Evolutionary conservation across 2,888 invertebrate species (phyloP).

Genomic region (Pseudococcus longispinus): DNA sequence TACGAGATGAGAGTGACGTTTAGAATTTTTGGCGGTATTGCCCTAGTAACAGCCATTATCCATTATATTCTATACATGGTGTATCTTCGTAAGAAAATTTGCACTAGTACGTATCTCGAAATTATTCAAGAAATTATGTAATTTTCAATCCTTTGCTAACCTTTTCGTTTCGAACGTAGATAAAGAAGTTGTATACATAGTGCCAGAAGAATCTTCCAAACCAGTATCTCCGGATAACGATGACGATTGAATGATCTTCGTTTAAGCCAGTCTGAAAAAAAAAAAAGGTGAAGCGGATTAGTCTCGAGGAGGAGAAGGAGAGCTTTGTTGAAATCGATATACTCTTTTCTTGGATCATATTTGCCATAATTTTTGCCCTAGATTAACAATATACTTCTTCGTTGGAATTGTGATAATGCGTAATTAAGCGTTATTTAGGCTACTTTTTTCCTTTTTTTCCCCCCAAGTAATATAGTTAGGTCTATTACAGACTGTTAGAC

Average conservation of each 20-base stretch:
- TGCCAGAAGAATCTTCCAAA: conserved; percentile 52
- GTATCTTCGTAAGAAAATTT: conserved; percentile 42
- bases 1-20: conserved; percentile 35
- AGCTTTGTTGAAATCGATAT: neutral
- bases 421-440: conserved; percentile 26
- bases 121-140: neutral
- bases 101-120: conserved; percentile 28
- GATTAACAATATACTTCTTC: neutral
- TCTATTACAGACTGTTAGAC: conserved; percentile 3
- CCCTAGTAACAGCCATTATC: neutral
- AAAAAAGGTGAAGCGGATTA: neutral
- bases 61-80: conserved; percentile 41
- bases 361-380: conserved; percentile 4
- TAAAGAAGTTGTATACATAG: conserved; percentile 47
- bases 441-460: neutral
- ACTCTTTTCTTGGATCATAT: conserved; percentile 33
- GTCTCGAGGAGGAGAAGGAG: neutral
- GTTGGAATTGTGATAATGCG: conserved; percentile 33
- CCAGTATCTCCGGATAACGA: conserved; percentile 35
- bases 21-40: conserved; percentile 49
- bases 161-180: neutral
- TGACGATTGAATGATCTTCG: neutral
- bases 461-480: neutral
- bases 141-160: neutral
- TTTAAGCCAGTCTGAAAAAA: neutral